Conservation (phyloP, 2,888 invertebrate genomes). For the Neocrepidodera transversa region DNA sequence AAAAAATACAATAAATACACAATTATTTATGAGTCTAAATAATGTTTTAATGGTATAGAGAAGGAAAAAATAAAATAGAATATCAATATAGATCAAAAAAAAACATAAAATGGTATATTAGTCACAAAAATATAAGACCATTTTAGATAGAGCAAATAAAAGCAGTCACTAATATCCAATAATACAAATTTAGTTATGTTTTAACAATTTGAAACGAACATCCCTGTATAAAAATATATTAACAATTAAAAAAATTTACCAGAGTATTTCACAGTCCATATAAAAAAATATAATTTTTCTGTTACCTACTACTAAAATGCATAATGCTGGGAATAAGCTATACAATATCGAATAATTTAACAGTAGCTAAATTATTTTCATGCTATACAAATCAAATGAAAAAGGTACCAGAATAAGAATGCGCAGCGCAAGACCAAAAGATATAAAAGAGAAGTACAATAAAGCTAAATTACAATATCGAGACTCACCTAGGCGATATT, state of each 20-base stretch:
- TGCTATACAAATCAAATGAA: not conserved
- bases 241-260: not conserved
- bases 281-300: constrained; percentile 7
- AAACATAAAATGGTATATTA: constrained; percentile 12
- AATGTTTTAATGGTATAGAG: not conserved
- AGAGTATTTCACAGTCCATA: constrained; percentile 9
- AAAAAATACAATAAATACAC: constrained; percentile 26
- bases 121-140: constrained; percentile 4
- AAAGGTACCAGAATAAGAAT: not conserved
- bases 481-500: constrained; percentile 77
- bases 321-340: not conserved
- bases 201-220: too few relatives aligned
- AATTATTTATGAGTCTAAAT: constrained; percentile 5
- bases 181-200: too few relatives aligned
- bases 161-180: not conserved
- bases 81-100: constrained; percentile 3
- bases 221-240: not conserved
- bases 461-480: not conserved
- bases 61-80: constrained; percentile 3
- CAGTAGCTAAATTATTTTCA: not conserved
- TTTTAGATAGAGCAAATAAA: constrained; percentile 3
- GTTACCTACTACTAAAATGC: not conserved
- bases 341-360: too few relatives aligned
- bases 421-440: not conserved
- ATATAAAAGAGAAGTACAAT: not conserved